These are phyloP conservation scores for Teinopalpus imperialis DNA, from an alignment of 2,888 invertebrate genomes.

Conservation along the genomic window DNA sequence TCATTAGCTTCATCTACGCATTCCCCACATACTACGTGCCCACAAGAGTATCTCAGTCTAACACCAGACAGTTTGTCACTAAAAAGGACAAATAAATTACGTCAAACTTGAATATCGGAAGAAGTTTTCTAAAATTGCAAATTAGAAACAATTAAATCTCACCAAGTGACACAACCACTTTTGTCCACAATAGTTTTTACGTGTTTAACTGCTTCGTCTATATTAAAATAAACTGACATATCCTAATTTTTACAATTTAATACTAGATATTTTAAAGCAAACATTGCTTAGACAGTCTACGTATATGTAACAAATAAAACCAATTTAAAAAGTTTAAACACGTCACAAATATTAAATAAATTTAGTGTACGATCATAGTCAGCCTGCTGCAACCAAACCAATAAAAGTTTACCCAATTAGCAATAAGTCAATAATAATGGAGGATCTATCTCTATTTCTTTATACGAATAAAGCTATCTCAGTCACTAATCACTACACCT, in stretches of 20 bases:
- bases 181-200: conserved; percentile 51
- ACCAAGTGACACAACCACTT: conserved; percentile 59
- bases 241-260: conserved; percentile 33
- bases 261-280: neutral
- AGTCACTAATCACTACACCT: no score
- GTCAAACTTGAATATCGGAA: no score
- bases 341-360: conserved; percentile 4
- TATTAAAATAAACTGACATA: conserved; percentile 44
- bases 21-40: conserved; percentile 57
- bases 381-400: no score
- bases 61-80: conserved; percentile 55
- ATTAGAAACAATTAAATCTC: conserved; percentile 29
- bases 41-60: conserved; percentile 55
- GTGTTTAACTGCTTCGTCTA: conserved; percentile 44
- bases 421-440: no score
- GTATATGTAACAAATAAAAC: neutral
- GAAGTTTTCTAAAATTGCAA: no score
- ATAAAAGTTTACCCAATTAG: no score
- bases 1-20: conserved; percentile 44
- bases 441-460: no score
- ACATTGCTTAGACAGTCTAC: conserved; percentile 1
- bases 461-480: no score
- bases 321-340: conserved; percentile 8
- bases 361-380: no score
- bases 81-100: conserved; percentile 27